These are phyloP conservation scores for Porites cylindrica DNA, from an alignment of 92 coral and sea anemone genomes.

Conservation along the genomic window DNA sequence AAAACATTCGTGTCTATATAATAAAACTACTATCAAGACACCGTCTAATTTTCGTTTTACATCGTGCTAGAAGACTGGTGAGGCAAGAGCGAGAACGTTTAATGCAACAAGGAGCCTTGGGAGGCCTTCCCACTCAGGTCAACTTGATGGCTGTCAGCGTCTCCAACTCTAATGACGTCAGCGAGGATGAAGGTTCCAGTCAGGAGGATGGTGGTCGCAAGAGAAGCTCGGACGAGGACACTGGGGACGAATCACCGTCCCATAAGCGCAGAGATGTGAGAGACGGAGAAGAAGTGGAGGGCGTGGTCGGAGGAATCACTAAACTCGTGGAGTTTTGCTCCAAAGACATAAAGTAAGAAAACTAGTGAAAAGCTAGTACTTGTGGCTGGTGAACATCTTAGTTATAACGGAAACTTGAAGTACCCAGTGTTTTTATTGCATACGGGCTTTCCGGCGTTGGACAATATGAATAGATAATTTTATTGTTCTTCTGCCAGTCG, in stretches of 20 bases:
- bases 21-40: neutral
- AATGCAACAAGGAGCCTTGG: conserved; percentile 78
- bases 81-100: conserved; percentile 87
- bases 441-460: neutral
- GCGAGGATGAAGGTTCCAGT: conserved; percentile 57
- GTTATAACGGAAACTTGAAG: neutral
- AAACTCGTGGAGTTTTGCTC: conserved; percentile 99
- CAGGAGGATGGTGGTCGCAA: conserved; percentile 67
- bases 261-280: conserved; percentile 73
- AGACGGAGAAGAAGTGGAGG: conserved; percentile 82
- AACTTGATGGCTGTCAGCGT: conserved; percentile 63
- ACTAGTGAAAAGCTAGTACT: neutral
- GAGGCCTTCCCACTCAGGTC: conserved; percentile 92
- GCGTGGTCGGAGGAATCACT: conserved; percentile 89
- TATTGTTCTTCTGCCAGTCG: too few relatives aligned
- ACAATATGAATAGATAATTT: neutral
- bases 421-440: neutral
- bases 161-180: conserved; percentile 66
- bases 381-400: neutral
- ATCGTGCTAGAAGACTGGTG: conserved; percentile 52
- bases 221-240: conserved; percentile 75
- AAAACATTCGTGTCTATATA: neutral
- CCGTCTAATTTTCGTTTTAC: neutral
- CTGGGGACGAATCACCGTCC: conserved; percentile 74
- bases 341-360: conserved; percentile 95